Base-by-base conservation (phyloP, 2,797 vertebrate genomes). In the Esox masquinongy region DNA sequence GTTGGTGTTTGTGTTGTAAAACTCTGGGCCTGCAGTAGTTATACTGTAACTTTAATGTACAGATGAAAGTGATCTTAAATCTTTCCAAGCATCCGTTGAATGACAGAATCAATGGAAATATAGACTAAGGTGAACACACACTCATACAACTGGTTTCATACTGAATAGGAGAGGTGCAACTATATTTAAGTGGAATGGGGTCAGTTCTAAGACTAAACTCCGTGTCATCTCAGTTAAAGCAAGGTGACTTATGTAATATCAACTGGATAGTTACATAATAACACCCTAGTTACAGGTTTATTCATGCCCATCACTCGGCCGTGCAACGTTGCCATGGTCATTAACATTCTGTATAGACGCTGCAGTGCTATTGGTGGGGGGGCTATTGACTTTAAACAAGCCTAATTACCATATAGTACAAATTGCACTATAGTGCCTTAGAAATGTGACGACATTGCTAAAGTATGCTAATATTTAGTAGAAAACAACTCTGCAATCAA, bases 61-160 rank as follows among this genome's bases (percentile, higher is more conserved):
- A 34, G 24, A 31, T 67, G 26, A 6, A 31, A 29, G 7, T 5
- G 31, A 12, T 26, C 68, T 87, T 70, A 78, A 34, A 14, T 39
- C 81, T 83, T 77, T 61, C 49, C 31, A 14, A 59, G 70, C 19
- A 53, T 73, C 39, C 16, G 63, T 61, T 73, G 56, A 73, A 63
- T 73, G 53, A 73, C 72, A 47, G 72, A 24, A 73, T 56, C 12
- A 14, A 31, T 2, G 39, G 39, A 43, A 43, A 6, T 9, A 43
- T 43, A 43, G 39, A 43, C 19, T 19, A 15, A 22, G 36, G 19
- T 22, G 17, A 47, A n/a, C 19, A 36, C 17, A 31, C 16, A 17
- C 31, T 31, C 22, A 39, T 3, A 3, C 36, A 39, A 6, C 3
- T 39, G 36, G 36, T 39, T 39, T 39, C 36, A 29, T 24, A 12